These are phyloP conservation scores for Chaitophorus viminalis DNA, from an alignment of 2,888 invertebrate genomes.

Conservation along the genomic window DNA sequence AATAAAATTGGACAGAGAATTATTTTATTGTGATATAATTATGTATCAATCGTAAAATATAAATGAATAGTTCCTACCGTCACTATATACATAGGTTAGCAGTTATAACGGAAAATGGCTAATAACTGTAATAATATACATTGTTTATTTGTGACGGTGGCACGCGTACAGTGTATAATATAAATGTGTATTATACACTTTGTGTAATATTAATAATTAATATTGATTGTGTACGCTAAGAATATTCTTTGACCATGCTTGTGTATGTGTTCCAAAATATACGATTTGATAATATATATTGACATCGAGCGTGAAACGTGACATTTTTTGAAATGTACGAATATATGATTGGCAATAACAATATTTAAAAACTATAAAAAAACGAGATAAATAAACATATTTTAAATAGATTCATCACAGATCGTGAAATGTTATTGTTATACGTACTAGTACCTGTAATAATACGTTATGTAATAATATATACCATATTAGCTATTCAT, in stretches of 20 bases:
- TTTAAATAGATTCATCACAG: not conserved
- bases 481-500: not conserved
- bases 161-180: not conserved
- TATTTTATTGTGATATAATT: not conserved
- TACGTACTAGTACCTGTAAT: not conserved
- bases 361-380: not conserved
- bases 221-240: not conserved
- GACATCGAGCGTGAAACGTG: slow-evolving; percentile 8
- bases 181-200: no score
- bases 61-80: not conserved
- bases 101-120: no score
- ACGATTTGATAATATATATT: not conserved
- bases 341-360: not conserved
- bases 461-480: not conserved
- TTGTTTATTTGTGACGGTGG: not conserved
- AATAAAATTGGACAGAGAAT: not conserved
- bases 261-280: not conserved
- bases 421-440: not conserved
- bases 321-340: not conserved
- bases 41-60: not conserved
- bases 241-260: not conserved
- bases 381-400: not conserved
- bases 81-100: no score
- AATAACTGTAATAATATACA: not conserved
- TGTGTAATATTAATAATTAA: no score